Percentiles rank a stretch among this genome's conserved stretches.
Conservation (phyloP, 1,140 invertebrate genomes). For the Melanaphis sacchari region DNA sequence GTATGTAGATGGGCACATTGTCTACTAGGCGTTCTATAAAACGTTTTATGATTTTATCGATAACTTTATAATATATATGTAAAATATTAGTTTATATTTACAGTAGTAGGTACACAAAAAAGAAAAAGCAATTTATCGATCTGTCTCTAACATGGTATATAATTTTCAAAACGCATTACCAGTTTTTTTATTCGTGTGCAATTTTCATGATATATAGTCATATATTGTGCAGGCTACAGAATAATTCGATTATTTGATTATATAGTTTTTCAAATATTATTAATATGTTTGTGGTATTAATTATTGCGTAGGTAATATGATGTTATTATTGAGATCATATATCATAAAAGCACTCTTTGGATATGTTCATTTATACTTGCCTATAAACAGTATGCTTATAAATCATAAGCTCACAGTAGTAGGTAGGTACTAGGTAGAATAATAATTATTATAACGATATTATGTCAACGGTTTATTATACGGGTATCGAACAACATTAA, state of each 20-base stretch:
- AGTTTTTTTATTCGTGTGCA: neutral
- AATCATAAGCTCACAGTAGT: neutral
- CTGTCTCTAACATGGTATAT: neutral
- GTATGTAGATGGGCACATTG: too few relatives aligned
- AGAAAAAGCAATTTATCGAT: neutral
- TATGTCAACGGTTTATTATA: neutral
- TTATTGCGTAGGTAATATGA: neutral
- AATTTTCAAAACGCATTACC: neutral
- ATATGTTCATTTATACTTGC: neutral
- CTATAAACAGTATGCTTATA: neutral
- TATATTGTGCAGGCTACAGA: neutral
- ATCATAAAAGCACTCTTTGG: neutral
- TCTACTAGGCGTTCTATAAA: neutral
- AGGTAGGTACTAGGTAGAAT: neutral
- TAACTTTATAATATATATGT: neutral
- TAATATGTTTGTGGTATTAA: neutral
- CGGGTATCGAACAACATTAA: neutral
- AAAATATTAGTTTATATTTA: neutral
- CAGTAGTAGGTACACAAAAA: neutral
- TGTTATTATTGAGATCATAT: neutral
- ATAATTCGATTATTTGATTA: slow-evolving; percentile 5
- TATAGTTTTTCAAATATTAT: neutral
- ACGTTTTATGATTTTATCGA: too few relatives aligned
- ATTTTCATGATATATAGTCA: neutral
- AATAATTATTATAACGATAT: neutral